These are phyloP conservation scores for Drosophila funebris DNA, from an alignment of 1,140 invertebrate species.

Conservation along the genomic window DNA sequence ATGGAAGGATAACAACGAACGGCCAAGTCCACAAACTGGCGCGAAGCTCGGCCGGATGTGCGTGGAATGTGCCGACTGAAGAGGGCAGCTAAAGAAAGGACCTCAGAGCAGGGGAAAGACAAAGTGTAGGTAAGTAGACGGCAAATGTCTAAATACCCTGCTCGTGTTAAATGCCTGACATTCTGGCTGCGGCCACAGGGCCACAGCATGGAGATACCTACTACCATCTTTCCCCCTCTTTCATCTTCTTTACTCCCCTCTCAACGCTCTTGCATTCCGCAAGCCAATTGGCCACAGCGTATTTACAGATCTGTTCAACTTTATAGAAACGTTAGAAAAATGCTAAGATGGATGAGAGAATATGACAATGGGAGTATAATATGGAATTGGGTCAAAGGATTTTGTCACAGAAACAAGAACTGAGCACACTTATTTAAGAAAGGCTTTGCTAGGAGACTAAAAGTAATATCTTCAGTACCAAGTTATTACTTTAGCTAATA, in stretches of 20 bases:
- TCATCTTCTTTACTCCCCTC: neutral
- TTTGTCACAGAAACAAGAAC: no score
- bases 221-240: neutral
- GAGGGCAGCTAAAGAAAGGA: neutral
- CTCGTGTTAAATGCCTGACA: conserved; percentile 75
- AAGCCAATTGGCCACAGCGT: neutral
- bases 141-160: conserved; percentile 80
- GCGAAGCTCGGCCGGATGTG: conserved; percentile 60
- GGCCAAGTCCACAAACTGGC: conserved; percentile 44
- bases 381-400: no score
- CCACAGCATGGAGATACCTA: conserved; percentile 25
- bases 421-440: no score
- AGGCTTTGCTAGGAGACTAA: no score
- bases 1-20: conserved; percentile 32
- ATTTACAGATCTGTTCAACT: neutral
- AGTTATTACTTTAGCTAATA: neutral
- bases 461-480: no score
- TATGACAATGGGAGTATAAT: no score
- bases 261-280: neutral
- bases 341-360: no score
- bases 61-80: conserved; percentile 58
- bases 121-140: conserved; percentile 60
- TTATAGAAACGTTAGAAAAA: neutral
- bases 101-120: neutral
- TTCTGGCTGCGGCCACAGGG: conserved; percentile 64